These are phyloP conservation scores for Porites divaricata DNA, from an alignment of 92 coral and sea anemone species.

Conservation along the genomic window DNA sequence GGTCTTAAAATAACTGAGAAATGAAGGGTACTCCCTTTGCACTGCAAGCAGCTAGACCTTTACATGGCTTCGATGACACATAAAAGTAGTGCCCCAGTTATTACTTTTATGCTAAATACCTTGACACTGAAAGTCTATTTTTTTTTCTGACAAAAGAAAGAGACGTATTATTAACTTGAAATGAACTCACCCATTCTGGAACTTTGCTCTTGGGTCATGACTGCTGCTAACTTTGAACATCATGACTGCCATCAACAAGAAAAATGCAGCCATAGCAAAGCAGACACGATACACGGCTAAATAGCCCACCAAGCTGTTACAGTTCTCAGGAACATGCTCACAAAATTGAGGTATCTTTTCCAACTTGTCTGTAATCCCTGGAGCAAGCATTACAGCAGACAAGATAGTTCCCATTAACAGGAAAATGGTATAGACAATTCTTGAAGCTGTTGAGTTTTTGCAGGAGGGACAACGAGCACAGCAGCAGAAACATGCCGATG, in stretches of 20 bases:
- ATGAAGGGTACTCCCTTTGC: no score
- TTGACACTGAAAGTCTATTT: no score
- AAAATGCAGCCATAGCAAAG: conserved; percentile 97
- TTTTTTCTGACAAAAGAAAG: no score
- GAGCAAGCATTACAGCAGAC: conserved; percentile 93
- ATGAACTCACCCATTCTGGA: conserved; percentile 96
- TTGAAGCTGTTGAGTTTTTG: conserved; percentile 96
- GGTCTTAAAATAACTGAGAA: no score
- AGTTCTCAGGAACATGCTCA: conserved; percentile 64
- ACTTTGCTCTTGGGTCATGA: conserved; percentile 92
- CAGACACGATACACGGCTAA: conserved; percentile 97
- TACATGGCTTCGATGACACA: no score
- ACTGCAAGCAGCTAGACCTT: no score
- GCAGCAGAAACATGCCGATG: conserved; percentile 97
- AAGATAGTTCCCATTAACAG: conserved; percentile 91
- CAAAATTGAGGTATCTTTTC: conserved; percentile 89
- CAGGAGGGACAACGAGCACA: conserved; percentile 97
- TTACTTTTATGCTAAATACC: no score
- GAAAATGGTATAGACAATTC: conserved; percentile 91
- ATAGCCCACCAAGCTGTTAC: conserved; percentile 91
- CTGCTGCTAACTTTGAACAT: conserved; percentile 94
- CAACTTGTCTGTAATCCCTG: conserved; percentile 85
- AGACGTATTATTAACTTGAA: no score
- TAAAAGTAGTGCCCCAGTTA: no score
- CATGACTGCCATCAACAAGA: conserved; percentile 82